A percentile compares a stretch with the other conserved stretches of the same genome.
phyloP scores from a whole-genome alignment of 2,888 invertebrate species.

The Drosophila putrida region DNA sequence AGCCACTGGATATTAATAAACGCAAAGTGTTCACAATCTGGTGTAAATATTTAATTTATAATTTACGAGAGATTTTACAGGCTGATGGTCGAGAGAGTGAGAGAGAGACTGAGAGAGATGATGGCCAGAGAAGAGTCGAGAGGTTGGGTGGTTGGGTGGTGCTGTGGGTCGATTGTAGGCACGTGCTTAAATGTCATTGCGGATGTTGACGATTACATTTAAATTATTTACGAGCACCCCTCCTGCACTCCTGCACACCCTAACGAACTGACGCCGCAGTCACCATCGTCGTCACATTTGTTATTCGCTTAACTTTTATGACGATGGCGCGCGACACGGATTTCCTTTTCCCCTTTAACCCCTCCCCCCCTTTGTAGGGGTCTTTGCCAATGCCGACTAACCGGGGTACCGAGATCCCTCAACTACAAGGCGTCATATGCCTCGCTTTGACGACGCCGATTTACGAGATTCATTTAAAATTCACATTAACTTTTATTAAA shows the following conservation, averaged over 20 bases:
- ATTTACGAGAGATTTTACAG: conserved; percentile 73
- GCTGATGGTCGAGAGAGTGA: conserved; percentile 20
- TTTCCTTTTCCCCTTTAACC: conserved; percentile 51
- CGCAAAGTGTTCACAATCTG: conserved; percentile 76
- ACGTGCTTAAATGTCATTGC: conserved; percentile 81
- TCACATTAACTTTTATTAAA: conserved; percentile 76
- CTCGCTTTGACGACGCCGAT: conserved; percentile 63
- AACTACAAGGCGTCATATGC: conserved; percentile 53
- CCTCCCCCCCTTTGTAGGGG: conserved; percentile 32
- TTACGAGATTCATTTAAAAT: conserved; percentile 73
- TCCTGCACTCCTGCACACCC: not conserved
- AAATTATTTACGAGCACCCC: conserved; percentile 76
- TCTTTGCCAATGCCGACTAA: not conserved
- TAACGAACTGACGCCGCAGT: conserved; percentile 33
- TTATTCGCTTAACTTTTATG: conserved; percentile 82
- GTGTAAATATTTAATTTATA: conserved; percentile 81
- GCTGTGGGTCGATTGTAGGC: conserved; percentile 56
- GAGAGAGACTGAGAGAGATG: no score
- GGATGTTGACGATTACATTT: conserved; percentile 81
- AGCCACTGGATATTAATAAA: conserved; percentile 77
- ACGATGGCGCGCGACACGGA: conserved; percentile 67
- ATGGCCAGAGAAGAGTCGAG: conserved; percentile 5
- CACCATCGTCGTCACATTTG: conserved; percentile 65
- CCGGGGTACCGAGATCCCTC: conserved; percentile 12
- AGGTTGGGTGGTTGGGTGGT: not conserved